A percentile compares a stretch with the other conserved stretches of the same genome.
Evolutionary conservation across 2,888 invertebrate species (phyloP).

Genomic region (Heteropelma amictum): DNA sequence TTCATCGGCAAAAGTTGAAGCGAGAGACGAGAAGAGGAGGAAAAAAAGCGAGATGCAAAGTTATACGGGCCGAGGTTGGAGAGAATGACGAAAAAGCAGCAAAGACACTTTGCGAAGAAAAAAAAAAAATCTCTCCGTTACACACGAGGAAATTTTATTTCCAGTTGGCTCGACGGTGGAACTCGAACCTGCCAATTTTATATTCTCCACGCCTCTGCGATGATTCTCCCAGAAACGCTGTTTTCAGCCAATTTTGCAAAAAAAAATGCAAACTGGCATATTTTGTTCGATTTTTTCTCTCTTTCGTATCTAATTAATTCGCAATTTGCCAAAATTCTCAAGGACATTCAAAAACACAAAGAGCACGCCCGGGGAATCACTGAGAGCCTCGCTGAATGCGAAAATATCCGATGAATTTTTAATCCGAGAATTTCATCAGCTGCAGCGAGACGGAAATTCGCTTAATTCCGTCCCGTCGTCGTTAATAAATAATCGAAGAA

Average conservation of each 20-base stretch:
- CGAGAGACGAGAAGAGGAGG: constrained; percentile 8
- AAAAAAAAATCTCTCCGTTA: neutral
- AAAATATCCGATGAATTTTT: constrained; percentile 17
- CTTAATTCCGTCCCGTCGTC: neutral
- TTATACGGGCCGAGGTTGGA: constrained; percentile 23
- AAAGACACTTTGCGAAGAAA: constrained; percentile 13
- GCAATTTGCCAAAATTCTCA: too few species aligned
- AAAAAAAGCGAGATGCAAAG: neutral
- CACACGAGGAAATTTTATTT: constrained; percentile 33
- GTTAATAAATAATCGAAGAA: constrained; percentile 2
- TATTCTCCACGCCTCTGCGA: neutral
- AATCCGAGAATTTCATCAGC: constrained; percentile 4
- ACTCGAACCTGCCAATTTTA: constrained; percentile 6
- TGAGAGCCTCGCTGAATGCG: too few species aligned
- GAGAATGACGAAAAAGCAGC: constrained; percentile 21
- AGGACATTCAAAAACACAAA: too few species aligned
- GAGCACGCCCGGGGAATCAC: too few species aligned
- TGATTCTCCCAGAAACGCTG: neutral
- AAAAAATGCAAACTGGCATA: too few species aligned
- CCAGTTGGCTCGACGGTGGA: constrained; percentile 30
- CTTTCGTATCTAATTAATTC: too few species aligned
- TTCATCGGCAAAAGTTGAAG: constrained; percentile 38
- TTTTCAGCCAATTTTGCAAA: too few species aligned
- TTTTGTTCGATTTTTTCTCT: too few species aligned
- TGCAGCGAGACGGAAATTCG: too few species aligned